phyloP scores from a whole-genome alignment of 2,888 invertebrate genomes.

The Argyresthia albistria region DNA sequence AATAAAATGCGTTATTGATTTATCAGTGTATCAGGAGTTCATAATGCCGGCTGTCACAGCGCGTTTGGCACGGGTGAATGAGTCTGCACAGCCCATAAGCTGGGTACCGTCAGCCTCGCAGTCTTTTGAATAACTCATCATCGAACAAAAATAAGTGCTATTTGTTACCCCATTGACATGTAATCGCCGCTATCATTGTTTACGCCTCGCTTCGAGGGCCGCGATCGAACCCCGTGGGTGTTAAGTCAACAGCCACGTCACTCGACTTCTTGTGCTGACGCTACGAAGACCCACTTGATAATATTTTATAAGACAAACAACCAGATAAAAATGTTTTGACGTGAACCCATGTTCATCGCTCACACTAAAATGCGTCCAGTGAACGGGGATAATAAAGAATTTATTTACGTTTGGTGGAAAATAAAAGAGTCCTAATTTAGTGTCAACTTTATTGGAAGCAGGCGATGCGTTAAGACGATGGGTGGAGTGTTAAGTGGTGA shows the following conservation, averaged over 20 bases:
- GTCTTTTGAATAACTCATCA: slow-evolving; percentile 47
- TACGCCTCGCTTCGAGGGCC: slow-evolving; percentile 58
- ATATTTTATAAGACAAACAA: slow-evolving; percentile 73
- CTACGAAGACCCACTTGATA: slow-evolving; percentile 63
- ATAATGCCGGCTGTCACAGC: slow-evolving; percentile 57
- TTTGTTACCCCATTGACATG: slow-evolving; percentile 59
- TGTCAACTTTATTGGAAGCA: slow-evolving; percentile 66
- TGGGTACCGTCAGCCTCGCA: slow-evolving; percentile 22
- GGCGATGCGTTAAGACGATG: slow-evolving; percentile 63
- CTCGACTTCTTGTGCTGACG: slow-evolving; percentile 65
- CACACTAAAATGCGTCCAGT: slow-evolving; percentile 70
- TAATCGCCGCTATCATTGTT: slow-evolving; percentile 69
- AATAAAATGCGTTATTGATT: slow-evolving; percentile 56
- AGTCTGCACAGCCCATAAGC: slow-evolving; percentile 43
- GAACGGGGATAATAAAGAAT: slow-evolving; percentile 51
- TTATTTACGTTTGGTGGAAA: slow-evolving; percentile 53
- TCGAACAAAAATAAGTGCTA: slow-evolving; percentile 60
- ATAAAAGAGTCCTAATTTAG: slow-evolving; percentile 59
- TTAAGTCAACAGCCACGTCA: slow-evolving; percentile 62
- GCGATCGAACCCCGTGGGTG: slow-evolving; percentile 65
- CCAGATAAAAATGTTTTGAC: slow-evolving; percentile 73
- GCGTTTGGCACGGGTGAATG: slow-evolving; percentile 50
- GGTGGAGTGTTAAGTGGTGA: slow-evolving; percentile 53
- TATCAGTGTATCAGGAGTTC: slow-evolving; percentile 60
- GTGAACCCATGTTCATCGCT: slow-evolving; percentile 71